phyloP scores from a whole-genome alignment of 2,113 vertebrate species.

The Anhinga rufa region DNA sequence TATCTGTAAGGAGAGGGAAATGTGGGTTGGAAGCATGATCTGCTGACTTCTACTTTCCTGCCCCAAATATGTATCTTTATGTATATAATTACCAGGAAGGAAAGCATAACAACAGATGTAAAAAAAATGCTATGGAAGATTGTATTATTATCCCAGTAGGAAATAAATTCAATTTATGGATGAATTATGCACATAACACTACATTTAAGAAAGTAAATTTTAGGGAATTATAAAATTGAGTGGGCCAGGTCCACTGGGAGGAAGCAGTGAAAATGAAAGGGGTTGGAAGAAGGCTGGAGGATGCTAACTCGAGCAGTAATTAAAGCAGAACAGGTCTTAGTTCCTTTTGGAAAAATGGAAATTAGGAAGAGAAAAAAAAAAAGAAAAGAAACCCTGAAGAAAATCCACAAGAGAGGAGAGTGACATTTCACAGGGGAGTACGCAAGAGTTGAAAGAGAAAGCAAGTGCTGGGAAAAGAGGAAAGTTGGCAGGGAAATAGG shows the following conservation, averaged over 20 bases:
- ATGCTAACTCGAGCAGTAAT: not conserved
- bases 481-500: not conserved
- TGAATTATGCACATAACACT: not conserved
- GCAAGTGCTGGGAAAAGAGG: not conserved
- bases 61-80: not conserved
- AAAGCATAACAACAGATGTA: not conserved
- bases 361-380: not conserved
- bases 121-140: not conserved
- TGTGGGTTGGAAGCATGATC: not conserved
- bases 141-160: not conserved
- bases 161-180: not conserved
- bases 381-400: not conserved
- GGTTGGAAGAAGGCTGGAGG: not conserved
- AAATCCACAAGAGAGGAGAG: not conserved
- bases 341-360: constrained; percentile 21
- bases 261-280: constrained; percentile 35
- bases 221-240: constrained; percentile 17
- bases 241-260: constrained; percentile 11
- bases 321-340: constrained; percentile 1
- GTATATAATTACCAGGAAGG: not conserved
- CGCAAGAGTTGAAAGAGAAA: not conserved
- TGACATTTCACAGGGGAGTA: not conserved
- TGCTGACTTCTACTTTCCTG: not conserved
- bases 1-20: not conserved
- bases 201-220: constrained; percentile 42